These are phyloP conservation scores for Epinephelus coioides DNA, from an alignment of 2,797 vertebrate genomes.

Conservation along the genomic window DNA sequence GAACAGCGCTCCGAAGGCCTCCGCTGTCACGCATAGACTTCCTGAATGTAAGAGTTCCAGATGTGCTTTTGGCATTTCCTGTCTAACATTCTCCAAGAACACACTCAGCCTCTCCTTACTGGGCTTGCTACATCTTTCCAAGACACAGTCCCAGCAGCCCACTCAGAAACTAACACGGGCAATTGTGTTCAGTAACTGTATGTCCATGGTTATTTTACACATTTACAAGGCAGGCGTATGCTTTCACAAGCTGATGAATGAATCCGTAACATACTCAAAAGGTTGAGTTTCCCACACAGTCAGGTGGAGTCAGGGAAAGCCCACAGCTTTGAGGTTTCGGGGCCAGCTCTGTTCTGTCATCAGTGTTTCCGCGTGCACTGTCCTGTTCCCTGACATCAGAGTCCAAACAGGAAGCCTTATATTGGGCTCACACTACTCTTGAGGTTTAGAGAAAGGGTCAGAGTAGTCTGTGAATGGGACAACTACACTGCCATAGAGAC, in stretches of 20 bases:
- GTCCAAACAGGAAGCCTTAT: constrained; percentile 79
- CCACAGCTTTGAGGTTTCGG: constrained; percentile 51
- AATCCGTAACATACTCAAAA: constrained; percentile 20
- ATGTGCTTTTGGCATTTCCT: constrained; percentile 87
- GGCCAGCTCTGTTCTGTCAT: constrained; percentile 73
- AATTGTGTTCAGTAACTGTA: constrained; percentile 37
- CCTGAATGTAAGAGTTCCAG: constrained; percentile 87
- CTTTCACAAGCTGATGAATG: constrained; percentile 11
- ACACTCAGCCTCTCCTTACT: constrained; percentile 78
- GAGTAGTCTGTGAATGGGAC: constrained; percentile 40
- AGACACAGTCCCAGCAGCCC: constrained; percentile 57
- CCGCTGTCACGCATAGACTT: constrained; percentile 83
- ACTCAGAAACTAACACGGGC: constrained; percentile 42
- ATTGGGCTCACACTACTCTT: constrained; percentile 57
- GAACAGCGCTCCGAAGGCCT: constrained; percentile 65
- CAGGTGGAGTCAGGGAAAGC: constrained; percentile 55
- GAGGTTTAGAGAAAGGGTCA: constrained; percentile 53
- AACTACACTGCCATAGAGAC: constrained; percentile 6
- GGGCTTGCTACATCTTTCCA: constrained; percentile 72
- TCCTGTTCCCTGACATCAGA: constrained; percentile 77
- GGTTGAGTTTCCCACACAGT: constrained; percentile 33
- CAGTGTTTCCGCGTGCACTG: constrained; percentile 69
- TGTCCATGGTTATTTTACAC: constrained; percentile 25
- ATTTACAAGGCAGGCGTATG: constrained; percentile 19
- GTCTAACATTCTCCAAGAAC: constrained; percentile 84